Evolutionary conservation across 2,113 vertebrate genomes (phyloP), one percentile per base, ranked within the genome.

Genomic region (Calypte anna): DNA sequence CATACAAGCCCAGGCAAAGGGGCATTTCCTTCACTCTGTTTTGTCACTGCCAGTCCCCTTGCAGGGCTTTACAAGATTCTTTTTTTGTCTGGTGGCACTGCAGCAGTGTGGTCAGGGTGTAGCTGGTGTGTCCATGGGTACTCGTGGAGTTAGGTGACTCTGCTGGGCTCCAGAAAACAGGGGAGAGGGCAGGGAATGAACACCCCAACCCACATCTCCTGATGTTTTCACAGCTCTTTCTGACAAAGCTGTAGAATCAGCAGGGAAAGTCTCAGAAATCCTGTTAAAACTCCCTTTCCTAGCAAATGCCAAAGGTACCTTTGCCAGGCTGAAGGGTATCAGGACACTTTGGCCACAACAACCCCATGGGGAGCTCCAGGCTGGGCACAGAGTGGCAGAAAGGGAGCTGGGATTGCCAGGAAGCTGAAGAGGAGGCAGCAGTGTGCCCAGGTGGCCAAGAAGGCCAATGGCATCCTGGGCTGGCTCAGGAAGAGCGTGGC

Each of bases 51-150:
- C 33, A 17, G 2, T 40, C 33, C 31, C 30, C 59, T 36, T 3
- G 4, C 31, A 14, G 21, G 36, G 21, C 61, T 75, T 30, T 13
- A 44, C 5, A 20, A 43, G 12, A 16, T 40, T 40, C 11, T 40
- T 40, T 40, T 40, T 13, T 40, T 40, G 40, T 40, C 13, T 40
- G 40, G 40, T 40, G 12, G 12, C 40, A 40, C 40, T 40, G 40
- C 40, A 40, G 40, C 3, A 2, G 12, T 3, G 33, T 14, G 5
- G 5, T 14, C 40, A 5, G 55, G 24, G 30, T 0, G 0, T 27
- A 12, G 31, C 31, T 21, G 18, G 11, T 4, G 30, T 12, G 8
- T 4, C 0, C 1, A 6, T 3, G 36, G 30, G 33, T 30, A 33
- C 33, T 18, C 1, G 11, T 14, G 46, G 25, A 33, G 66, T 3